These are phyloP conservation scores for Prolemur simus DNA, from an alignment of 2,113 vertebrate genomes.

Conservation along the genomic window DNA sequence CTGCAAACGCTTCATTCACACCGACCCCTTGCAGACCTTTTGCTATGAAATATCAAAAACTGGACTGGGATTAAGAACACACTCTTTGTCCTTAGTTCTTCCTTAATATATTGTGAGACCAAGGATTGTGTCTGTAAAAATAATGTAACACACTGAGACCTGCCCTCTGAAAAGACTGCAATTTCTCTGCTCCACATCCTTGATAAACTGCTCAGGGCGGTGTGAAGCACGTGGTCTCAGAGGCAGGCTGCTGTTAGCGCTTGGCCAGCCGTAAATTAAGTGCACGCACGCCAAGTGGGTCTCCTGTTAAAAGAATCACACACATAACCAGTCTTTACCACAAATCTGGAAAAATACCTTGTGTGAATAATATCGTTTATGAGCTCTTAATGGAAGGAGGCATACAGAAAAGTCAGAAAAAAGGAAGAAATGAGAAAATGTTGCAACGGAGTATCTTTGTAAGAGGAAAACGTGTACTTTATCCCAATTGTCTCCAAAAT, in stretches of 20 bases:
- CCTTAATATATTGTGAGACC: neutral
- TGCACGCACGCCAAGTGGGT: neutral
- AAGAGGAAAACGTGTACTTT: constrained; percentile 54
- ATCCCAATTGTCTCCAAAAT: constrained; percentile 70
- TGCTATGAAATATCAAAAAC: neutral
- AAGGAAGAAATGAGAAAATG: neutral
- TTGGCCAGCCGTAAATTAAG: neutral
- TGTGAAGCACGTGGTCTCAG: neutral
- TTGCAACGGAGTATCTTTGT: neutral
- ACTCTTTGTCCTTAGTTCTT: neutral
- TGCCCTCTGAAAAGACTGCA: neutral
- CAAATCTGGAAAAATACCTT: neutral
- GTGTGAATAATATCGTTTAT: constrained; percentile 1
- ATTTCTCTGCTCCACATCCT: neutral
- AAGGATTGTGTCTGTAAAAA: neutral
- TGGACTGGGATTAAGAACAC: neutral
- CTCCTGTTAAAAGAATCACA: neutral
- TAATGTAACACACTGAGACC: neutral
- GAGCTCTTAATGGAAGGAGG: neutral
- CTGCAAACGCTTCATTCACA: neutral
- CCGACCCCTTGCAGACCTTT: neutral
- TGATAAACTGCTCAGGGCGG: neutral
- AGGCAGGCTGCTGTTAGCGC: neutral
- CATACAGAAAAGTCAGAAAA: neutral
- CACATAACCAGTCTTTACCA: neutral